These are phyloP conservation scores for Aurelia aurita DNA, from an alignment of 30 jellyfish, hydroid and myxozoan species.

Conservation along the genomic window DNA sequence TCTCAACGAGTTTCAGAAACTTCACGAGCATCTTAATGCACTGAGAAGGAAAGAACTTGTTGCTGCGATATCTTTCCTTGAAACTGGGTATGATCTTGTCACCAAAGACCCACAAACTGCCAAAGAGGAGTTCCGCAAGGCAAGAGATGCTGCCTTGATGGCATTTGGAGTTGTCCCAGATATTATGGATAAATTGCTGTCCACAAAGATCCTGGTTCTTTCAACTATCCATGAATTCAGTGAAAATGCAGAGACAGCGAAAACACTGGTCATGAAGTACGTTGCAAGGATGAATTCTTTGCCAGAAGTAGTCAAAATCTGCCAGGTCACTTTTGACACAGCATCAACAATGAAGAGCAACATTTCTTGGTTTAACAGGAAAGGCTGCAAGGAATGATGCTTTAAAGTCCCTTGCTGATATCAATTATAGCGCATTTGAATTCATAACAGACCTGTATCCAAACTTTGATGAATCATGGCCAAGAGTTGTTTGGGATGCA, in stretches of 20 bases:
- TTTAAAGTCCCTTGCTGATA: conserved; percentile 71
- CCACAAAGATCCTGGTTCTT: conserved; percentile 77
- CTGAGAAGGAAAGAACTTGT: conserved; percentile 91
- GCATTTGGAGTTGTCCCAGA: conserved; percentile 97
- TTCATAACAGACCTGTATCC: conserved; percentile 23
- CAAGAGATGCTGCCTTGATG: conserved; percentile 92
- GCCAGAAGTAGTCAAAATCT: conserved; percentile 90
- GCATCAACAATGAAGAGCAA: conserved; percentile 46
- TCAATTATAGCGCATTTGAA: conserved; percentile 76
- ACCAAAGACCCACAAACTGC: conserved; percentile 69
- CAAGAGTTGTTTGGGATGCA: conserved; percentile 64
- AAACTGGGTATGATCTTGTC: conserved; percentile 86
- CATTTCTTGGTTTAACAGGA: conserved; percentile 69
- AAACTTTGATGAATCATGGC: conserved; percentile 46
- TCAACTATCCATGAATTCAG: conserved; percentile 88
- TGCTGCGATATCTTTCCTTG: conserved; percentile 84
- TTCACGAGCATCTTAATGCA: conserved; percentile 87
- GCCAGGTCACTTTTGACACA: conserved; percentile 62
- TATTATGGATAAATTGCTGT: conserved; percentile 71
- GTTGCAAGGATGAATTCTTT: conserved; percentile 80
- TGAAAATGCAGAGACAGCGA: conserved; percentile 77
- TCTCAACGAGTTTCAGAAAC: conserved; percentile 81
- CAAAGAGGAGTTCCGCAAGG: conserved; percentile 82
- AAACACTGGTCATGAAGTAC: conserved; percentile 77
- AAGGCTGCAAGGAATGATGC: conserved; percentile 68